Evolutionary conservation across 2,797 vertebrate genomes (phyloP), one percentile per base, ranked within the genome.

Genomic region (Crocodylus rhombifer): DNA sequence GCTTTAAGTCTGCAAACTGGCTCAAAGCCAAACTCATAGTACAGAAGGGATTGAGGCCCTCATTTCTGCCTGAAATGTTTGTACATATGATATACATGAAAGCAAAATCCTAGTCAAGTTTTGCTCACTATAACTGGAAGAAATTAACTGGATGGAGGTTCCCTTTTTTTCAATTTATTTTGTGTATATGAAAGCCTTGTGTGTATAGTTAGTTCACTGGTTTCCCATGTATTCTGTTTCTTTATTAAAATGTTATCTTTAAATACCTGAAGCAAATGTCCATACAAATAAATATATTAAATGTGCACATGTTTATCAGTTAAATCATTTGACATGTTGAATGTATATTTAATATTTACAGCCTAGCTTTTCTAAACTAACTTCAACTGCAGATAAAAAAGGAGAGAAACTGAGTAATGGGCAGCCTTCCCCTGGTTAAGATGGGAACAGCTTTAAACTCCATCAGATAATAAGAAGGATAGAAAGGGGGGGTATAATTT

Each of bases 361-460:
- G 73, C 26, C 3, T 71, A 23, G 14, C 10, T 56, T 75, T 83
- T 26, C 14, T 25, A 25, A 67, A n/a, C 65, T 82, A 82, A 79
- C 56, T 30, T 20, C 65, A 77, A 36, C 81, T 90, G 76, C 61
- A 91, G 82, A 51, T 94, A 89, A 94, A 57, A 16, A 64, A 33
- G 26, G 71, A 79, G 65, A 87, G 18, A 18, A 7, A 56, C 42
- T 71, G 18, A 92, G 28, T 75, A 79, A 74, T 42, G 60, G 73
- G 62, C 69, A 81, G 58, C 61, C 94, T 84, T 92, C 65, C 18
- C 26, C 36, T 92, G 56, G 62, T 83, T 79, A 78, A 65, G 84
- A 84, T 77, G 78, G 89, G 91, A 94, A 71, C 67, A 76, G 89
- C 93, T 90, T 94, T 92, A 93, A 89, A 79, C 81, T 92, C 71